phyloP scores from a whole-genome alignment of 2,113 vertebrate genomes.

The Perca schrenkii region DNA sequence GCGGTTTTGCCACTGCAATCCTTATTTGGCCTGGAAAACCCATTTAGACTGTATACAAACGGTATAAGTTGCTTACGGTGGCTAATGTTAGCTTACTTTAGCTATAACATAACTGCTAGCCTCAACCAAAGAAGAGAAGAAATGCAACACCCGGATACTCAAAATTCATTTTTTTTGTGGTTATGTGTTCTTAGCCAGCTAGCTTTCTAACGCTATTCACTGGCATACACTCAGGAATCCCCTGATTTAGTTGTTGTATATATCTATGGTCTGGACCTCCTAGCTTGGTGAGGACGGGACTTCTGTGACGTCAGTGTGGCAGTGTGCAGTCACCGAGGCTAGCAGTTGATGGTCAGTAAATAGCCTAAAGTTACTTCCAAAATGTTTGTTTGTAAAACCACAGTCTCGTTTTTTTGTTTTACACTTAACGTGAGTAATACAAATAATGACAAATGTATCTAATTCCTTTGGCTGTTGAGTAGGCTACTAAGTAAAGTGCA shows the following conservation, averaged over 20 bases:
- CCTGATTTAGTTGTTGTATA: not conserved
- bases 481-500: too few relatives aligned
- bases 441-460: not conserved
- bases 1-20: too few relatives aligned
- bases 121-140: not conserved
- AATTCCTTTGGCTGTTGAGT: not conserved
- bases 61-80: not conserved
- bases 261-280: not conserved
- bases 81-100: not conserved
- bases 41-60: too few relatives aligned
- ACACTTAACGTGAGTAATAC: not conserved
- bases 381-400: not conserved
- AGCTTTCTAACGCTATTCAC: not conserved
- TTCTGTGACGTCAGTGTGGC: not conserved
- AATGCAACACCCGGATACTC: not conserved
- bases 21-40: too few relatives aligned
- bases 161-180: not conserved
- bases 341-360: not conserved
- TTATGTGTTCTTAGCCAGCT: not conserved
- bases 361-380: not conserved
- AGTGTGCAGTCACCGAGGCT: not conserved
- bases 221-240: not conserved
- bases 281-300: not conserved
- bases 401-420: not conserved
- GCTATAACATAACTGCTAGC: not conserved